Evolutionary conservation across 2,888 invertebrate genomes (phyloP), one percentile per base, ranked within the genome.

Genomic region (Dynastes hyllus): DNA sequence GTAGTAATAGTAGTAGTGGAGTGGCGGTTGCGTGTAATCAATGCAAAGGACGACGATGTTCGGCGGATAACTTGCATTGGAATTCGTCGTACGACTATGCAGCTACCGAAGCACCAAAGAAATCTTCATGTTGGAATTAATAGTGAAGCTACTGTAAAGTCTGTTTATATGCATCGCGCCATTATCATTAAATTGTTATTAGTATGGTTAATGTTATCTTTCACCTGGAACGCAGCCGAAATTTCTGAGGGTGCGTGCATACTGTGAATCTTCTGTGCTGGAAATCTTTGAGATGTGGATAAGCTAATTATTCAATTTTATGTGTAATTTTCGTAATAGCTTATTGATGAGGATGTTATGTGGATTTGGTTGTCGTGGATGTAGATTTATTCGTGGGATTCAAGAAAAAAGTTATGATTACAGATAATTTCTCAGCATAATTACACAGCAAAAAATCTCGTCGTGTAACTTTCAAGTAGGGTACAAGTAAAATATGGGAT

Each of bases 171-270:
- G 8, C 32, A 37, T 29, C 77, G 69, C 70, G 22, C 50, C 70
- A 78, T 78, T 78, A 78, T 63, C 78, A 78, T 78, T 78, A 78
- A 78, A 70, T 13, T 70, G 70, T 70, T 58, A 78, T 70, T 78
- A 70, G 70, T 78, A 70, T 70, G 51, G 70, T 63, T 55, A 77
- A 53, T 55, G 65, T 66, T 66, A 45, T 55, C 55, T 55, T 22
- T 16, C 6, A 0, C 22, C 6, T 16, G 55, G 16, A 2, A 22
- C 13, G 55, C 55, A 55, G 55, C 13, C 6, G 55, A 55, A 76
- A 45, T 45, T 45, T 66, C 66, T 76, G 13, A n/a, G 11, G 40
- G 13, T 66, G 55, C 8, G 9, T 37, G 8, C 45, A 11, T 32
- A 11, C 27, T 22, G 27, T 22, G 13, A 63, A 27, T 27, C 1